Evolutionary conservation across 2,113 vertebrate genomes (phyloP).

Genomic region (Eulemur rufifrons): DNA sequence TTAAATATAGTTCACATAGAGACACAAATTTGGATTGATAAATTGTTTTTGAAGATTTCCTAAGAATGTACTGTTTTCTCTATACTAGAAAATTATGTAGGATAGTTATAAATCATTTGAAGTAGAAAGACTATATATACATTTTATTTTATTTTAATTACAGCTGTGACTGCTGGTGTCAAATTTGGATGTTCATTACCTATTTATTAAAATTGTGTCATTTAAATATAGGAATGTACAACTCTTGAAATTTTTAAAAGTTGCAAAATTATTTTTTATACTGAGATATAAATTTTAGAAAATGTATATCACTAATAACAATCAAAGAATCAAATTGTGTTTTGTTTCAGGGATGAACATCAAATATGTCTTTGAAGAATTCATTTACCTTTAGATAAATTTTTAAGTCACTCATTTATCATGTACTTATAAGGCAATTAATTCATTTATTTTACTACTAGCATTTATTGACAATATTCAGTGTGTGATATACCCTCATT

Average conservation of each 20-base stretch:
- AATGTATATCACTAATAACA: not conserved
- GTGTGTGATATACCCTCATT: not conserved
- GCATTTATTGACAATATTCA: not conserved
- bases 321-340: not conserved
- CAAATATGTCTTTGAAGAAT: slow-evolving; percentile 34
- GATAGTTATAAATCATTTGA: not conserved
- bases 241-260: not conserved
- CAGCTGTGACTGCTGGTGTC: not conserved
- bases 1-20: not conserved
- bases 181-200: not conserved
- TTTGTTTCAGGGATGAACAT: not conserved
- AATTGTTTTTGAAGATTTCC: not conserved
- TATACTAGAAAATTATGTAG: not conserved
- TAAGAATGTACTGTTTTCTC: not conserved
- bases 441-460: not conserved
- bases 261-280: slow-evolving; percentile 45
- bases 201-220: not conserved
- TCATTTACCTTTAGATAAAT: not conserved
- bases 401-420: not conserved
- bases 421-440: not conserved
- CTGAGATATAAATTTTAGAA: not conserved
- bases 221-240: not conserved
- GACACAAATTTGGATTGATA: not conserved
- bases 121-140: not conserved
- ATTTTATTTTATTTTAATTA: slow-evolving; percentile 35